Percentiles rank a stretch among this genome's conserved stretches.
phyloP scores from a whole-genome alignment of 2,113 vertebrate species.

The human (Homo sapiens) region GRCh38 chr5:52321001-52321500 shows the following conservation, averaged over 20 bases:
- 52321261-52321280: background rate
- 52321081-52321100: background rate
- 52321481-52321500: background rate
- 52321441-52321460: background rate
- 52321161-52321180: background rate
- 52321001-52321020: background rate
- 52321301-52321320: background rate
- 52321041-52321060: constrained; percentile 44
- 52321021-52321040: background rate
- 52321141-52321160: background rate
- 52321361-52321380: background rate
- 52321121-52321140: constrained; percentile 42
- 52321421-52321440: background rate
- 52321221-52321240: background rate
- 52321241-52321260: background rate
- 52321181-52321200: background rate
- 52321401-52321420: background rate
- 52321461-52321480: background rate
- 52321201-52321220: background rate
- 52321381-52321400: background rate
- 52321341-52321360: background rate
- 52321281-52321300: background rate
- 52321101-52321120: constrained; percentile 54
- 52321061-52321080: background rate
- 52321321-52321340: background rate